Evolutionary conservation across 2,888 invertebrate species (phyloP), one percentile per base, ranked within the genome.

Genomic region (Lucinisca nassula): DNA sequence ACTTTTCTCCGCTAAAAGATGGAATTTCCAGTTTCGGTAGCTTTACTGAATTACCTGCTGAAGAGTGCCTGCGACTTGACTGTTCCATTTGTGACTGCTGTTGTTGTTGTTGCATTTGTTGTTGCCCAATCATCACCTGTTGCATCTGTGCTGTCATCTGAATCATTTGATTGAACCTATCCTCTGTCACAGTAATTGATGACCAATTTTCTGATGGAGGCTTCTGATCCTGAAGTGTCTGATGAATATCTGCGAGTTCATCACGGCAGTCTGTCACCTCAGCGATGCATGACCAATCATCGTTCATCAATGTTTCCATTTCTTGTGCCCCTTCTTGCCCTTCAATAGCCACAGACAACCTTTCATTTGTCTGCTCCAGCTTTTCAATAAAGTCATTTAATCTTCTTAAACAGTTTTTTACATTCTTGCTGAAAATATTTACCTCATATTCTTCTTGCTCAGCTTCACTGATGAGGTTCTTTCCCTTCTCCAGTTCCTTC

Each of bases 71-170:
- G n/a, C n/a, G n/a, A n/a, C n/a, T n/a, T n/a, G n/a, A n/a, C n/a
- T n/a, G n/a, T n/a, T n/a, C n/a, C n/a, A n/a, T n/a, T n/a, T n/a
- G n/a, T n/a, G n/a, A n/a, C n/a, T n/a, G 17, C 8, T 70, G 8
- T n/a, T 70, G 70, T 70, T 70, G 35, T 37, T 30, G 8, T n/a
- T n/a, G n/a, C n/a, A n/a, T n/a, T 70, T 70, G 70, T 73, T 73
- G 73, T 8, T 73, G 73, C 35, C 14, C 4, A 24, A 73, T 37
- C 73, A 37, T 73, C n/a, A 73, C 4, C 4, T 73, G 73, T 38
- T 73, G 37, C 40, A 73, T 73, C 10, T 73, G 73, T 21, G 21
- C 4, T 21, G 10, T 12, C 21, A 51, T 14, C 4, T 51, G 10
- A 21, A 21, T n/a, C 51, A 51, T 51, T 12, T n/a, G 51, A 21